A percentile compares a stretch with the other conserved stretches of the same genome.
These are phyloP conservation scores for Echinops telfairi DNA, from an alignment of 2,113 vertebrate species.

Conservation along the genomic window DNA sequence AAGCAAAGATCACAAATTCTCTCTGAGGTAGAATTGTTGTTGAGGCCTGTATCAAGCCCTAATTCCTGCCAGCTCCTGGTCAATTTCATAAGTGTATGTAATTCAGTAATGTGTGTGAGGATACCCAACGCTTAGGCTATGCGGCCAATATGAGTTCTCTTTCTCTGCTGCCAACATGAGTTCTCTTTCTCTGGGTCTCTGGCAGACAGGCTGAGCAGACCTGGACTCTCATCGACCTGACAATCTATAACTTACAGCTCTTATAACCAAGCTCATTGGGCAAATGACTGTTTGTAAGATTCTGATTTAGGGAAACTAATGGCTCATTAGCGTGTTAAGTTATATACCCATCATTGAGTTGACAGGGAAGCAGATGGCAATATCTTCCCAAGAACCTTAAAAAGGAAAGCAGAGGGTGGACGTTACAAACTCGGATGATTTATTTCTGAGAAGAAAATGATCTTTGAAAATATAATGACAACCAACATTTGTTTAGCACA, in stretches of 20 bases:
- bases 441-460: background rate
- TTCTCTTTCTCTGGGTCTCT: background rate
- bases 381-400: background rate
- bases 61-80: background rate
- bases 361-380: slow-evolving; percentile 20
- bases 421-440: slow-evolving; percentile 1
- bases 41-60: accelerated
- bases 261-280: background rate
- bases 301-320: slow-evolving; percentile 23
- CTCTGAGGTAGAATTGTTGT: accelerated
- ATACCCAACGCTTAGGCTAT: accelerated
- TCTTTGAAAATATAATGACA: background rate
- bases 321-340: background rate
- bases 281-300: background rate
- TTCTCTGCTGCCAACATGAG: background rate
- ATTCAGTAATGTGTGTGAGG: accelerated
- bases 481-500: background rate
- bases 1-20: background rate
- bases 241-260: background rate
- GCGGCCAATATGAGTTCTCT: background rate
- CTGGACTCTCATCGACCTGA: background rate
- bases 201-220: background rate
- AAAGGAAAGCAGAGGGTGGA: background rate
- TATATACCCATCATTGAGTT: slow-evolving; percentile 4
- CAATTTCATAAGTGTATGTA: accelerated